Conservation (phyloP, 2,797 vertebrate species). For the Rhyacichthys aspro region DNA sequence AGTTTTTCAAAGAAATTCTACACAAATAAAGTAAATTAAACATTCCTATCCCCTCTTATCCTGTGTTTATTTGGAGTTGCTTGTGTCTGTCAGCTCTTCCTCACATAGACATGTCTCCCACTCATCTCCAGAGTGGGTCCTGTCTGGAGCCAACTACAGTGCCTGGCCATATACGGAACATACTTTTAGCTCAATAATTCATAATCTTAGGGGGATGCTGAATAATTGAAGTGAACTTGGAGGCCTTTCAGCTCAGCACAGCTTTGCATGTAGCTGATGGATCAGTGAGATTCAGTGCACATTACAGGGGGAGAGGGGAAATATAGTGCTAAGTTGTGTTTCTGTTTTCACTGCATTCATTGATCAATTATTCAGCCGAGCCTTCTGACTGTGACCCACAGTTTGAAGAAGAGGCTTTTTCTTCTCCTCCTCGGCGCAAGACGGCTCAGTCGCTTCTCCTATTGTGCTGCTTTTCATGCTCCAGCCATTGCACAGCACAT, state of each 20-base stretch:
- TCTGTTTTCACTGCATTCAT: conserved; percentile 82
- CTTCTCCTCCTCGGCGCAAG: conserved; percentile 43
- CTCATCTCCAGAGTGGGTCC: conserved; percentile 57
- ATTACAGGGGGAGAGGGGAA: conserved; percentile 79
- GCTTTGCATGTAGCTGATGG: conserved; percentile 85
- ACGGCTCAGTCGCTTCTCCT: conserved; percentile 58
- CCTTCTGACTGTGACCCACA: conserved; percentile 80
- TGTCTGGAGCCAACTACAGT: conserved; percentile 69
- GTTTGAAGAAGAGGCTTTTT: conserved; percentile 68
- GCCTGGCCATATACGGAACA: conserved; percentile 81
- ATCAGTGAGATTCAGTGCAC: conserved; percentile 82
- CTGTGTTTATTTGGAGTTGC: too few species aligned
- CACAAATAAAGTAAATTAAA: conserved; percentile 18
- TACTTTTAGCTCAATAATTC: conserved; percentile 89
- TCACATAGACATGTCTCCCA: conserved; percentile 62
- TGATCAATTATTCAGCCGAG: conserved; percentile 85
- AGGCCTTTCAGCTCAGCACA: conserved; percentile 83
- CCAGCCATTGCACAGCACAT: conserved; percentile 42
- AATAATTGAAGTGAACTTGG: conserved; percentile 89
- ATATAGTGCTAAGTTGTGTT: conserved; percentile 86
- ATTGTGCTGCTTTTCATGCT: conserved; percentile 66
- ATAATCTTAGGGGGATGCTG: conserved; percentile 84
- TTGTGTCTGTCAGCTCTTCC: conserved; percentile 47
- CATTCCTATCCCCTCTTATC: conserved; percentile 31
- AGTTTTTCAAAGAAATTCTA: too few species aligned